Conservation (phyloP, 2,888 invertebrate species). For the Polyploca ridens region DNA sequence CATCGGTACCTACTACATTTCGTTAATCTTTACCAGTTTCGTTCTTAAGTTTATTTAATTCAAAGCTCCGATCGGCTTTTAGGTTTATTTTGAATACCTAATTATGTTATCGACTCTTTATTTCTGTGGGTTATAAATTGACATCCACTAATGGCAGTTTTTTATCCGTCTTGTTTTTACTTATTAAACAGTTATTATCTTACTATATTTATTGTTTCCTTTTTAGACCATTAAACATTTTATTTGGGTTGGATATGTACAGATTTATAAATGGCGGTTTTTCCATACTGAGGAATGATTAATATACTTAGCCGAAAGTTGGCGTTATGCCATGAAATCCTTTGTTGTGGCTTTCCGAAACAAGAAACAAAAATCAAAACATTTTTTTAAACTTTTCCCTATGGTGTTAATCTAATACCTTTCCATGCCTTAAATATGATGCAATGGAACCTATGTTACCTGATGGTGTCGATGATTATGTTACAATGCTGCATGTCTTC, state of each 20-base stretch:
- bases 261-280: constrained; percentile 61
- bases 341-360: constrained; percentile 62
- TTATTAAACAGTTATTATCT: constrained; percentile 23
- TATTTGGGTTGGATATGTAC: constrained; percentile 37
- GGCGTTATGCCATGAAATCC: constrained; percentile 63
- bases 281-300: constrained; percentile 66
- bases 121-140: constrained; percentile 39
- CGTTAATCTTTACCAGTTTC: constrained; percentile 23
- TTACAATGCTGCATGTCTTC: constrained; percentile 18
- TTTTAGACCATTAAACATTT: constrained; percentile 20
- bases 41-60: constrained; percentile 28
- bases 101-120: constrained; percentile 37
- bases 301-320: constrained; percentile 57
- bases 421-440: background rate
- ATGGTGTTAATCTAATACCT: background rate
- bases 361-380: constrained; percentile 40
- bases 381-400: constrained; percentile 37
- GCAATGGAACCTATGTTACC: background rate
- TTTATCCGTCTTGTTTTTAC: constrained; percentile 27
- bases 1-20: constrained; percentile 31
- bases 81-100: constrained; percentile 33
- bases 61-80: constrained; percentile 28
- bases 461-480: background rate
- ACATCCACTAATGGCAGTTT: constrained; percentile 40
- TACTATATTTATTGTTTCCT: constrained; percentile 35